These are phyloP conservation scores for Drosophila mimetica DNA, from an alignment of 2,888 invertebrate genomes.

Conservation along the genomic window DNA sequence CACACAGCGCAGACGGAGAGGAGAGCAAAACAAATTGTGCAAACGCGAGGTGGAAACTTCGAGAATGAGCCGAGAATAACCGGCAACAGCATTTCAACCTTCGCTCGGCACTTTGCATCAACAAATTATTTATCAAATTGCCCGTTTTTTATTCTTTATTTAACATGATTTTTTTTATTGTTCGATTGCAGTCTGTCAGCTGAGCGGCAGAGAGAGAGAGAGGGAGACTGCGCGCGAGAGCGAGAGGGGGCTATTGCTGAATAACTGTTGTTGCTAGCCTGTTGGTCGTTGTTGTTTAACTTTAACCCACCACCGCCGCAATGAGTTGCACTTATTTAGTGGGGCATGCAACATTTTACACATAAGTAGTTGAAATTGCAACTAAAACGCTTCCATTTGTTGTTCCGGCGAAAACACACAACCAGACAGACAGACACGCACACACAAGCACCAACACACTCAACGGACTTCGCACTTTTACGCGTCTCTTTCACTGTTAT, in stretches of 20 bases:
- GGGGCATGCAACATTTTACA: constrained; percentile 38
- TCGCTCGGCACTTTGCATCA: constrained; percentile 44
- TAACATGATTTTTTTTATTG: constrained; percentile 48
- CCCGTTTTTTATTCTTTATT: constrained; percentile 6
- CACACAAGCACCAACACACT: constrained; percentile 11
- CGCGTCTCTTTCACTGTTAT: constrained; percentile 55
- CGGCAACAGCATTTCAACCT: constrained; percentile 30
- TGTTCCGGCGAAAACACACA: constrained; percentile 34
- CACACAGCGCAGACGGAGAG: constrained; percentile 4
- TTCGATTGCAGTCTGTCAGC: constrained; percentile 72
- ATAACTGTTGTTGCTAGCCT: constrained; percentile 73
- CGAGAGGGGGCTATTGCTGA: constrained; percentile 58
- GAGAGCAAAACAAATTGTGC: constrained; percentile 15
- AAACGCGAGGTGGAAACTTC: constrained; percentile 35
- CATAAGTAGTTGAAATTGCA: constrained; percentile 2
- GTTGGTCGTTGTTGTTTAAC: constrained; percentile 51
- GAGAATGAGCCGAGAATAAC: constrained; percentile 35
- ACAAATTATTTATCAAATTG: constrained; percentile 43
- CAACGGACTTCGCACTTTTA: constrained; percentile 53
- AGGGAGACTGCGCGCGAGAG: constrained; percentile 31
- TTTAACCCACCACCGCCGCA: constrained; percentile 46
- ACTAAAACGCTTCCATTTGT: constrained; percentile 21
- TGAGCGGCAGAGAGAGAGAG: constrained; percentile 50
- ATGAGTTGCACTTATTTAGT: constrained; percentile 69
- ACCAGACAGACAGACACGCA: constrained; percentile 15